Conservation (phyloP, 1,140 invertebrate genomes). For the Ips typographus region DNA sequence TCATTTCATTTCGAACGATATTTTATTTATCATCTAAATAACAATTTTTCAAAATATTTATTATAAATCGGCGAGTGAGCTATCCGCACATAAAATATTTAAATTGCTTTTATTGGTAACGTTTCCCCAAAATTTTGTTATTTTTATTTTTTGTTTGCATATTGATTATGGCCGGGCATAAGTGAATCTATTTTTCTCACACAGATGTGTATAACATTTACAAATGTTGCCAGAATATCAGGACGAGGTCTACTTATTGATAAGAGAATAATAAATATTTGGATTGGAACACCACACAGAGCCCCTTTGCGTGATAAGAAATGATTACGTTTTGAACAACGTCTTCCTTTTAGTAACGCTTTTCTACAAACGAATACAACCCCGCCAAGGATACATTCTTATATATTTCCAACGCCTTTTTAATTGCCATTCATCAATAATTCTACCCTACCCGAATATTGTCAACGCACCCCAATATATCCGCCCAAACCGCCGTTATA, state of each 20-base stretch:
- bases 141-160: too few relatives aligned
- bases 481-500: conserved; percentile 6
- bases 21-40: conserved; percentile 15
- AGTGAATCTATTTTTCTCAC: not conserved
- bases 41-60: conserved; percentile 18
- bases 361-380: too few relatives aligned
- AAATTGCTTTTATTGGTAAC: too few relatives aligned
- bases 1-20: conserved; percentile 7
- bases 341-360: not conserved
- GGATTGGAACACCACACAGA: not conserved
- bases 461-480: not conserved
- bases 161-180: too few relatives aligned
- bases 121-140: too few relatives aligned
- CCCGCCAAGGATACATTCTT: too few relatives aligned
- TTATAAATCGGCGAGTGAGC: not conserved
- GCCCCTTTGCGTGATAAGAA: conserved; percentile 12
- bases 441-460: not conserved
- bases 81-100: too few relatives aligned
- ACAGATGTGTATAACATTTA: not conserved
- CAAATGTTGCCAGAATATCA: not conserved
- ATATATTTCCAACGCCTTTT: too few relatives aligned
- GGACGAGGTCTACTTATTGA: not conserved
- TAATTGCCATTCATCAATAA: not conserved
- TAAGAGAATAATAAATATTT: conserved; percentile 20
- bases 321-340: conserved; percentile 5